Conservation (phyloP, 2,888 invertebrate genomes). For the Thyatira batis region DNA sequence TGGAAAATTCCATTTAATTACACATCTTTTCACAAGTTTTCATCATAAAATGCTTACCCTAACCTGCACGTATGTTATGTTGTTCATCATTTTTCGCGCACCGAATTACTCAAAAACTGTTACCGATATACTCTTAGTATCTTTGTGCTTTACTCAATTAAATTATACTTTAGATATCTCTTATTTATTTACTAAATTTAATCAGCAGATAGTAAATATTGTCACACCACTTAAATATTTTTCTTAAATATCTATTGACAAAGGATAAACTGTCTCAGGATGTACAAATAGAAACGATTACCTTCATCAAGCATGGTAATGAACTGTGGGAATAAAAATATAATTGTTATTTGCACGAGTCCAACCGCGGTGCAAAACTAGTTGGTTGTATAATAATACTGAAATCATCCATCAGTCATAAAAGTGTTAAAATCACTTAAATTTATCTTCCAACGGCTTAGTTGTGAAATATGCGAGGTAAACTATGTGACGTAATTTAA, state of each 20-base stretch:
- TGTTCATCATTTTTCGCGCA: neutral
- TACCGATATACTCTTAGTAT: no score
- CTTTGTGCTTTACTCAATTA: no score
- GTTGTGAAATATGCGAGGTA: neutral
- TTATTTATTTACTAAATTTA: no score
- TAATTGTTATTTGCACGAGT: neutral
- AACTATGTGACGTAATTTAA: neutral
- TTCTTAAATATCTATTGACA: no score
- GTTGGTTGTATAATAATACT: neutral
- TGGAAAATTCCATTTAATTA: slow-evolving; percentile 59
- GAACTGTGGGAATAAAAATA: neutral
- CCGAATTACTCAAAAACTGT: neutral
- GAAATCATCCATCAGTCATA: neutral
- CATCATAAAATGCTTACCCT: neutral
- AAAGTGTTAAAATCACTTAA: neutral
- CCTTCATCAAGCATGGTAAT: no score
- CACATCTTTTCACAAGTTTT: slow-evolving; percentile 17
- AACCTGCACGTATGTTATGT: neutral
- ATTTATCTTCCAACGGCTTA: neutral
- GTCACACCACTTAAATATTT: no score
- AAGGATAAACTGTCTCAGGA: no score
- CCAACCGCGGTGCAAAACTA: neutral
- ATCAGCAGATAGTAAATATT: no score
- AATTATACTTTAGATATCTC: no score
- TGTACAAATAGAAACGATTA: no score